Conservation (phyloP, 2,888 invertebrate species). For the Lasioglossum villosulum region DNA sequence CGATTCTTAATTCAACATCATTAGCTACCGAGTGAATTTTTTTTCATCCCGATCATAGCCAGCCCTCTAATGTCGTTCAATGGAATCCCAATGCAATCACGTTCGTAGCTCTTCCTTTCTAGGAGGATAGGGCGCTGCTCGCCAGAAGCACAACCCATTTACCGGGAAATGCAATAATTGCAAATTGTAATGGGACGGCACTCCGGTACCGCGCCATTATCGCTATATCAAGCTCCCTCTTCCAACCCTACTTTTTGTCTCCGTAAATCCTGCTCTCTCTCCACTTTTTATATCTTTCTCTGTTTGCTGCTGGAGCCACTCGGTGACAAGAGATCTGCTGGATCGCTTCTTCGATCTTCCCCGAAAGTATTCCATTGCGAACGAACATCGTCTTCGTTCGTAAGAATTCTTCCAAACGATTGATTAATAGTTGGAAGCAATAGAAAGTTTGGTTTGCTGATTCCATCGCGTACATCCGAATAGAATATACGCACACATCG, state of each 20-base stretch:
- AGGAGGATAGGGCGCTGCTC: conserved; percentile 31
- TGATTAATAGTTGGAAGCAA: not conserved
- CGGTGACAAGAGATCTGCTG: conserved; percentile 14
- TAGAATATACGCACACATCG: not conserved
- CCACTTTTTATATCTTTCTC: conserved; percentile 3
- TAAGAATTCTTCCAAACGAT: not conserved
- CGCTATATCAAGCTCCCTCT: conserved; percentile 73
- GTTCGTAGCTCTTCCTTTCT: conserved; percentile 61
- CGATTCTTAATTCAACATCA: conserved; percentile 27
- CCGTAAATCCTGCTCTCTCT: conserved; percentile 26
- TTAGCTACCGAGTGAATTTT: conserved; percentile 46
- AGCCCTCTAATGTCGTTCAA: conserved; percentile 48
- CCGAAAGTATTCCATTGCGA: not conserved
- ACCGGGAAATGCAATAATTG: conserved; percentile 82
- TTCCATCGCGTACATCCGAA: not conserved
- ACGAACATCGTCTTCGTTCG: not conserved
- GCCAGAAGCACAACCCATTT: conserved; percentile 73
- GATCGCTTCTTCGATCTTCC: not conserved
- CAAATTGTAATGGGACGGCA: conserved; percentile 81
- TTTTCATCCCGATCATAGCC: conserved; percentile 52
- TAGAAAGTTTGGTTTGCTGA: not conserved
- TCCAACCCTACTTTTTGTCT: conserved; percentile 48
- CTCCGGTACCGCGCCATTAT: conserved; percentile 78
- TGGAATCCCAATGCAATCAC: conserved; percentile 67
- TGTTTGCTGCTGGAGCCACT: not conserved